Percentiles rank a stretch among this genome's conserved stretches.
Conservation (phyloP, 1,140 invertebrate species). For the Penaeus japonicus region DNA sequence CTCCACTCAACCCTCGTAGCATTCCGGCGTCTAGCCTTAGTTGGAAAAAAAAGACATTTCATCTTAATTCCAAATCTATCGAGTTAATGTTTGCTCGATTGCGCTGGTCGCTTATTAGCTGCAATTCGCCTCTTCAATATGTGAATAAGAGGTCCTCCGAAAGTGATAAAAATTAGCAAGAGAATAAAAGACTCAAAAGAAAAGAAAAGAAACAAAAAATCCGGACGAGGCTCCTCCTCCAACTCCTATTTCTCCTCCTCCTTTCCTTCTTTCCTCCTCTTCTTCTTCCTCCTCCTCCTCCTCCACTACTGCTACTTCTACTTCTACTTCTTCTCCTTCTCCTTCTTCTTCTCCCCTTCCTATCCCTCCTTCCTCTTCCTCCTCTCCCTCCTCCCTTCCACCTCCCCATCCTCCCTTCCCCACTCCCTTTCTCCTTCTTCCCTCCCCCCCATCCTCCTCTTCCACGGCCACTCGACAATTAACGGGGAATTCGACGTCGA, state of each 20-base stretch:
- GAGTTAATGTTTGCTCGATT: too few relatives aligned
- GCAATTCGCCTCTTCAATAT: too few relatives aligned
- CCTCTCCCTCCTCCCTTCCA: not conserved
- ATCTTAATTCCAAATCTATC: too few relatives aligned
- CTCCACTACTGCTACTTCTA: not conserved
- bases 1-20: not conserved
- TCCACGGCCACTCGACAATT: conserved; percentile 41
- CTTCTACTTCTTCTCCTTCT: not conserved
- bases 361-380: not conserved
- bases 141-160: too few relatives aligned
- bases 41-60: too few relatives aligned
- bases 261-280: not conserved
- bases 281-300: not conserved
- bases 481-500: conserved; percentile 34
- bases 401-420: not conserved
- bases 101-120: too few relatives aligned
- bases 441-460: not conserved
- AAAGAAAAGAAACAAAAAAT: too few relatives aligned
- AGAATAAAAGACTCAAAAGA: too few relatives aligned
- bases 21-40: not conserved
- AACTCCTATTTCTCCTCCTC: not conserved
- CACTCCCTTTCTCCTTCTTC: not conserved
- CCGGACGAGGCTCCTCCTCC: not conserved
- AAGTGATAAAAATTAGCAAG: too few relatives aligned
- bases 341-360: not conserved